A percentile compares a stretch with the other conserved stretches of the same genome.
phyloP scores from a whole-genome alignment of 2,113 vertebrate genomes.

The Hydrochoerus hydrochaeris region DNA sequence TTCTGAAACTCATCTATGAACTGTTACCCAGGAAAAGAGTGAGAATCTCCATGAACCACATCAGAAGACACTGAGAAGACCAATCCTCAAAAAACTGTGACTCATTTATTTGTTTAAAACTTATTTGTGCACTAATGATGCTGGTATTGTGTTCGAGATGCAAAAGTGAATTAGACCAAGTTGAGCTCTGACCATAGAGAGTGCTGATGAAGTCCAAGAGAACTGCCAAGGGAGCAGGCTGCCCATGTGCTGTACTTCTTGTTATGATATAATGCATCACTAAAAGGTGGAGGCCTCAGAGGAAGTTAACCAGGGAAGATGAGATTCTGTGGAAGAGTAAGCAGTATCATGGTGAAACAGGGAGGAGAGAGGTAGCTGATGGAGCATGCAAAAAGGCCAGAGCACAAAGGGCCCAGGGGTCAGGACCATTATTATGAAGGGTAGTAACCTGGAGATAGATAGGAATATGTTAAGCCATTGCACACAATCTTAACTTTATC shows the following conservation, averaged over 20 bases:
- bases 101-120: not conserved
- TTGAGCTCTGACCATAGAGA: not conserved
- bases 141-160: not conserved
- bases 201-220: not conserved
- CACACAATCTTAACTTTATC: not conserved
- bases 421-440: not conserved
- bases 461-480: not conserved
- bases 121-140: not conserved
- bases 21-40: not conserved
- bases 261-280: fast-evolving
- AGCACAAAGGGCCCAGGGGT: not conserved
- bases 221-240: not conserved
- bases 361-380: not conserved
- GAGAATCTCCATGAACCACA: not conserved
- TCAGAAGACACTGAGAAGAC: not conserved
- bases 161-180: not conserved
- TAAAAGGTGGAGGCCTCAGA: fast-evolving
- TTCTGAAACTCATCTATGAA: not conserved
- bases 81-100: not conserved
- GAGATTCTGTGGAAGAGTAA: not conserved
- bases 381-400: not conserved
- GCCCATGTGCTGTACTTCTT: no score
- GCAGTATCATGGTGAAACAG: not conserved
- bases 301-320: not conserved
- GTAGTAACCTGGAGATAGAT: not conserved